These are phyloP conservation scores for Eueides isabella DNA, from an alignment of 1,140 invertebrate species.

Conservation along the genomic window DNA sequence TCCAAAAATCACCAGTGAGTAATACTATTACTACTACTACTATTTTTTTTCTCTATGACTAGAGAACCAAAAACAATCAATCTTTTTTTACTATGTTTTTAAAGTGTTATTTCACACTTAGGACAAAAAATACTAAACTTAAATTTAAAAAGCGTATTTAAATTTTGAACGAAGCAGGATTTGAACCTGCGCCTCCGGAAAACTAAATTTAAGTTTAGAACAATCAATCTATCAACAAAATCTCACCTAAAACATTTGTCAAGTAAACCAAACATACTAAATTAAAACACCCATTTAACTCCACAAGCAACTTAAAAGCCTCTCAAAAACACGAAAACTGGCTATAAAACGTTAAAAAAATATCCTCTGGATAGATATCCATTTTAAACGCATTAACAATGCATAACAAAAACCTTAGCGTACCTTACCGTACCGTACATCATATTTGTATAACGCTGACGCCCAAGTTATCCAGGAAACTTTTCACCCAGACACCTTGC, in stretches of 20 bases:
- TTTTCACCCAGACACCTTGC: constrained; percentile 54
- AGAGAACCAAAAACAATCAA: too few species aligned
- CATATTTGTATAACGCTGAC: constrained; percentile 55
- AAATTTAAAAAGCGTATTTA: too few species aligned
- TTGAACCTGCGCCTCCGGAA: too few species aligned
- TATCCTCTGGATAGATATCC: neutral
- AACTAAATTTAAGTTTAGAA: neutral
- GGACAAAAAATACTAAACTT: too few species aligned
- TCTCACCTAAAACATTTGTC: neutral
- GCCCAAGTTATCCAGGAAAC: constrained; percentile 60
- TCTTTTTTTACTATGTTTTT: too few species aligned
- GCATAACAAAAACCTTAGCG: constrained; percentile 32
- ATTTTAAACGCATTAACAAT: constrained; percentile 40
- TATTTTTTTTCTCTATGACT: too few species aligned
- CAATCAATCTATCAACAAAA: neutral
- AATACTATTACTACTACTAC: too few species aligned
- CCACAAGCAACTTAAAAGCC: neutral
- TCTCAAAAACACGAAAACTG: neutral
- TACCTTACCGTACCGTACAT: constrained; percentile 29
- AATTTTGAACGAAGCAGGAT: too few species aligned
- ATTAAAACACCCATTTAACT: neutral
- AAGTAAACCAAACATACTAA: neutral
- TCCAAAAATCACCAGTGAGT: too few species aligned
- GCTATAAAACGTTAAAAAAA: constrained; percentile 1
- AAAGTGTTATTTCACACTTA: too few species aligned